Evolutionary conservation across 53 echinoderm and acorn worm species (phyloP).

Genomic region (Stichopus horrens): DNA sequence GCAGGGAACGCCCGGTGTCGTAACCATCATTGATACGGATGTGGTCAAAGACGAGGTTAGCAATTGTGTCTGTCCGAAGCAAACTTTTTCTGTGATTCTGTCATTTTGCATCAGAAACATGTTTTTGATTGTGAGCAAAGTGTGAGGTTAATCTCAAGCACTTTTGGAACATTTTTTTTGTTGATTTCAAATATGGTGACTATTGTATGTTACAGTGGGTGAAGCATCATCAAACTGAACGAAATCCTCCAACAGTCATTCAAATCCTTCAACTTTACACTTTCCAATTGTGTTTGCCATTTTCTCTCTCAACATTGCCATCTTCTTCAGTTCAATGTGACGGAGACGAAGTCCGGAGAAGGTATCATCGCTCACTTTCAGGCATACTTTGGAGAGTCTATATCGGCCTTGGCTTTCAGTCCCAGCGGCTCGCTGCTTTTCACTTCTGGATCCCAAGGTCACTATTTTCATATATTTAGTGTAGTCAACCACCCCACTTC

Average conservation of each 20-base stretch:
- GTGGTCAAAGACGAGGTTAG: conserved; percentile 89
- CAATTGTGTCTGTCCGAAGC: background rate
- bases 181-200: background rate
- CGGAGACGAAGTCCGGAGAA: conserved; percentile 71
- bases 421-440: conserved; percentile 82
- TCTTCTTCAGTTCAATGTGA: conserved; percentile 74
- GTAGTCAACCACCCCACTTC: conserved; percentile 83
- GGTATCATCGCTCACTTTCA: conserved; percentile 91
- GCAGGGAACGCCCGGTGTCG: conserved; percentile 79
- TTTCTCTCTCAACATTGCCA: too few species aligned
- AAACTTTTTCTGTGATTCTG: background rate
- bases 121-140: background rate
- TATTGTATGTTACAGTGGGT: too few species aligned
- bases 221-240: too few species aligned
- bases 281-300: too few species aligned
- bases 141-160: background rate
- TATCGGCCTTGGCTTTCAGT: conserved; percentile 92
- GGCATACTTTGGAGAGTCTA: conserved; percentile 84
- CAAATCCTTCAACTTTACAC: too few species aligned
- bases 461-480: conserved; percentile 92
- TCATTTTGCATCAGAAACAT: background rate
- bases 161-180: background rate
- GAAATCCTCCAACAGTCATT: too few species aligned
- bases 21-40: conserved; percentile 84
- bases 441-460: conserved; percentile 90